Evolutionary conservation across 1,140 invertebrate genomes (phyloP).

Genomic region (Druon quercuslanigerum): DNA sequence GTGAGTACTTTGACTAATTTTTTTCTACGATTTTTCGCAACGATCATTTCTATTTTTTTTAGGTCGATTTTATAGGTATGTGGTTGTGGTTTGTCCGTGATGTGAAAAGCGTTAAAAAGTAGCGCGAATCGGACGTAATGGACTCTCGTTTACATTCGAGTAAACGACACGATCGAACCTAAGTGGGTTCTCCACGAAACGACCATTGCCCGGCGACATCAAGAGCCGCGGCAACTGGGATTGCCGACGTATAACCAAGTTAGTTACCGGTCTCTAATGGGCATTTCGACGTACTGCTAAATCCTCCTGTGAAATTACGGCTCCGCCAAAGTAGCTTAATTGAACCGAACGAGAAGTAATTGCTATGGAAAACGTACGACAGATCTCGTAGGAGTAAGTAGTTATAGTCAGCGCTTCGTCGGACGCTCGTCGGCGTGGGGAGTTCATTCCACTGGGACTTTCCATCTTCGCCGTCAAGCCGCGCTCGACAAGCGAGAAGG

Average conservation of each 20-base stretch:
- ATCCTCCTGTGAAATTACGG: slow-evolving; percentile 63
- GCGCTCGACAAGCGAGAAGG: background rate
- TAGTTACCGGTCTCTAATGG: slow-evolving; percentile 64
- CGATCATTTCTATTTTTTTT: no score
- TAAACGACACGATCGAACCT: slow-evolving; percentile 29
- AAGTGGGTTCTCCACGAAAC: slow-evolving; percentile 33
- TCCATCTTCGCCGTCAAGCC: background rate
- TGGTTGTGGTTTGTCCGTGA: no score
- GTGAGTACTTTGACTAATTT: no score
- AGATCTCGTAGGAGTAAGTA: slow-evolving; percentile 23
- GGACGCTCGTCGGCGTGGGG: background rate
- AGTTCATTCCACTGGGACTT: slow-evolving; percentile 25
- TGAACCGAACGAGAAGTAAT: slow-evolving; percentile 69
- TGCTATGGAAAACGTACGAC: slow-evolving; percentile 57
- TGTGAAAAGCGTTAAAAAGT: no score
- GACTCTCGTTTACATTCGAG: slow-evolving; percentile 22
- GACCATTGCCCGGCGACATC: slow-evolving; percentile 38
- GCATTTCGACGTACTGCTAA: slow-evolving; percentile 61
- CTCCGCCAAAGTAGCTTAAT: slow-evolving; percentile 61
- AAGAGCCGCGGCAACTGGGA: slow-evolving; percentile 45
- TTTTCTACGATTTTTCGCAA: no score
- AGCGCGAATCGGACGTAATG: slow-evolving; percentile 3
- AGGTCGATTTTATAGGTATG: no score
- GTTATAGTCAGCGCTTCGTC: slow-evolving; percentile 27
- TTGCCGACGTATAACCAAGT: slow-evolving; percentile 61